These are phyloP conservation scores for Amphiura filiformis DNA, from an alignment of 35 echinoderm and acorn worm genomes.

Conservation along the genomic window DNA sequence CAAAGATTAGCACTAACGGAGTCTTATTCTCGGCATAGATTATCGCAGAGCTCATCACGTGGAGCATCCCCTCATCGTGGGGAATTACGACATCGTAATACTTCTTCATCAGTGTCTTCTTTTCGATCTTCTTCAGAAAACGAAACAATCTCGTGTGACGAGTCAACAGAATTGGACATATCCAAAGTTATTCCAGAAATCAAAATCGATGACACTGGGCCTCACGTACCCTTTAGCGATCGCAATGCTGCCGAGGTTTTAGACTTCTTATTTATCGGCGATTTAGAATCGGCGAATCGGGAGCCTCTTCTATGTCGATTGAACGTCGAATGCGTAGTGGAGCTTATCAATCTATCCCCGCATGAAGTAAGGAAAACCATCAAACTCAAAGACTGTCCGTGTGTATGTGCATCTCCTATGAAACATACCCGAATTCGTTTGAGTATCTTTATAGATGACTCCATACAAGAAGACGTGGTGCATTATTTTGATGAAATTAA, in stretches of 20 bases:
- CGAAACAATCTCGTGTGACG: constrained; percentile 76
- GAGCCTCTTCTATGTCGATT: constrained; percentile 83
- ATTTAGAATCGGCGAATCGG: constrained; percentile 70
- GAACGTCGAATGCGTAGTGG: constrained; percentile 66
- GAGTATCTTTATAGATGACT: constrained; percentile 55
- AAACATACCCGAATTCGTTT: constrained; percentile 82
- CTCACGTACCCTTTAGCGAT: constrained; percentile 59
- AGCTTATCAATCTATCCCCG: constrained; percentile 72
- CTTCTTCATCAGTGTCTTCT: constrained; percentile 68
- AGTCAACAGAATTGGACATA: constrained; percentile 61
- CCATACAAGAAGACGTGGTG: constrained; percentile 49
- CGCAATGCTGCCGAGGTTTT: constrained; percentile 72
- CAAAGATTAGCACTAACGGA: constrained; percentile 28
- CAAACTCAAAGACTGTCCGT: constrained; percentile 77
- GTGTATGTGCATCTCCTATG: constrained; percentile 76
- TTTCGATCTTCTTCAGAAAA: constrained; percentile 76
- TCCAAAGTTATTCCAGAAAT: constrained; percentile 90
- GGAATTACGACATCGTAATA: constrained; percentile 31
- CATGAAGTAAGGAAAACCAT: constrained; percentile 61
- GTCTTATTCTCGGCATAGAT: constrained; percentile 30
- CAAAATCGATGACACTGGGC: constrained; percentile 50
- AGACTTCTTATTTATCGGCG: constrained; percentile 78
- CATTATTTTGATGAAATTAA: constrained; percentile 95
- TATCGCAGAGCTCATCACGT: constrained; percentile 20
- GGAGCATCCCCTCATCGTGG: constrained; percentile 23